A percentile compares a stretch with the other conserved stretches of the same genome.
Evolutionary conservation across 2,113 vertebrate species (phyloP).

Genomic region (Sardina pilchardus): DNA sequence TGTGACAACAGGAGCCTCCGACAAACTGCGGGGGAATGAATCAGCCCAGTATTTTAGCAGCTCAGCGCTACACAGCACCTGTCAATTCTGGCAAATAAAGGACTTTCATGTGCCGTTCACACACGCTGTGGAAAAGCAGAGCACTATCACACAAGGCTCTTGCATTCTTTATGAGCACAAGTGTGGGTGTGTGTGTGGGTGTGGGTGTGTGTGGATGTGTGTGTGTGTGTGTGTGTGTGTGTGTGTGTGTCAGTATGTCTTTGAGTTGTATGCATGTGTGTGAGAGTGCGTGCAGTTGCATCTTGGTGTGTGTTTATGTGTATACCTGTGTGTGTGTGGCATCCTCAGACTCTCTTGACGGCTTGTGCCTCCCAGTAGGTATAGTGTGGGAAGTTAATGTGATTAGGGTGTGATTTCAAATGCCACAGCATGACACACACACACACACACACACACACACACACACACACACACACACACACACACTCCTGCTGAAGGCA

Average conservation of each 20-base stretch:
- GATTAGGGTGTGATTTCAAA: not conserved
- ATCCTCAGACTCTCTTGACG: not conserved
- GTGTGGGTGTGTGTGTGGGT: not conserved
- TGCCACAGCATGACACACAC: not conserved
- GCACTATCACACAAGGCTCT: not conserved
- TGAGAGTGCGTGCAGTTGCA: not conserved
- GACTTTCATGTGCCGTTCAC: constrained; percentile 9
- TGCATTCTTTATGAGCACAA: not conserved
- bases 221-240: not conserved
- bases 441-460: not conserved
- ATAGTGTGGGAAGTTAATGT: not conserved
- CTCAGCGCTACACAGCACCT: not conserved
- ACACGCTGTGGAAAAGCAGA: not conserved
- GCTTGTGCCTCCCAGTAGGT: not conserved
- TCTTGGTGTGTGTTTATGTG: not conserved
- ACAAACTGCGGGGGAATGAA: not conserved
- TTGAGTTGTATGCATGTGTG: not conserved
- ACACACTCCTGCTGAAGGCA: constrained; percentile 17
- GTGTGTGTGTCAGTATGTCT: not conserved
- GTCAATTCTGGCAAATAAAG: not conserved
- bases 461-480: not conserved
- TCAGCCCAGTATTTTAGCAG: not conserved
- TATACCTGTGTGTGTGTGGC: not conserved
- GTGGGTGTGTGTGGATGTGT: not conserved
- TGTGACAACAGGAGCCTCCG: not conserved